Evolutionary conservation across 2,888 invertebrate species (phyloP).

Genomic region (Pristionchus japonicus): DNA sequence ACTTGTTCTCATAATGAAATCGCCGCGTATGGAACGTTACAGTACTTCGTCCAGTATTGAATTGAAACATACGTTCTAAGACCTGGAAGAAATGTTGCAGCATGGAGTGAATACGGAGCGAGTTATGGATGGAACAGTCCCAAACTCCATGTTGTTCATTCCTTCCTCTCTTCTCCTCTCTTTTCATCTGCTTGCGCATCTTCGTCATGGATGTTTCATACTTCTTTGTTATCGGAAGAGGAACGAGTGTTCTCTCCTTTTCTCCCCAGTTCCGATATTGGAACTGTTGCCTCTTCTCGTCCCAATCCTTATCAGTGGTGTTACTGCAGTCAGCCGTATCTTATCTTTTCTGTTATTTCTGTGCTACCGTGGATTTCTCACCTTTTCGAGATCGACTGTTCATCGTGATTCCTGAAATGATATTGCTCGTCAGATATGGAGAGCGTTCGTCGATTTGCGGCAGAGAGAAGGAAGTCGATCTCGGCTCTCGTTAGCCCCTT

Average conservation of each 20-base stretch:
- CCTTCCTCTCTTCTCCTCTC: not conserved
- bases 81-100: too few species aligned
- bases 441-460: conserved; percentile 30
- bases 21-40: too few species aligned
- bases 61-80: too few species aligned
- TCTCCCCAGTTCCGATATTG: not conserved
- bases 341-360: not conserved
- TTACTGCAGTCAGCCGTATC: not conserved
- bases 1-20: too few species aligned
- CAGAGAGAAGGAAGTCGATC: conserved; percentile 7
- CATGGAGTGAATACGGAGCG: too few species aligned
- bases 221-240: conserved; percentile 11
- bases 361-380: too few species aligned
- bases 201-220: conserved; percentile 15
- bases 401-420: too few species aligned
- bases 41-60: too few species aligned
- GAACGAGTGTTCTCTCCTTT: not conserved
- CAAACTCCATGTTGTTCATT: too few species aligned
- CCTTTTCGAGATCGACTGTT: too few species aligned
- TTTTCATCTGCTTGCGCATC: not conserved
- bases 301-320: not conserved
- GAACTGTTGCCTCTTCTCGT: too few species aligned
- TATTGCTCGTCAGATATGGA: conserved; percentile 37
- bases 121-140: too few species aligned
- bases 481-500: not conserved